Evolutionary conservation across 2,797 vertebrate species (phyloP).

Genomic region (Argentina silus): DNA sequence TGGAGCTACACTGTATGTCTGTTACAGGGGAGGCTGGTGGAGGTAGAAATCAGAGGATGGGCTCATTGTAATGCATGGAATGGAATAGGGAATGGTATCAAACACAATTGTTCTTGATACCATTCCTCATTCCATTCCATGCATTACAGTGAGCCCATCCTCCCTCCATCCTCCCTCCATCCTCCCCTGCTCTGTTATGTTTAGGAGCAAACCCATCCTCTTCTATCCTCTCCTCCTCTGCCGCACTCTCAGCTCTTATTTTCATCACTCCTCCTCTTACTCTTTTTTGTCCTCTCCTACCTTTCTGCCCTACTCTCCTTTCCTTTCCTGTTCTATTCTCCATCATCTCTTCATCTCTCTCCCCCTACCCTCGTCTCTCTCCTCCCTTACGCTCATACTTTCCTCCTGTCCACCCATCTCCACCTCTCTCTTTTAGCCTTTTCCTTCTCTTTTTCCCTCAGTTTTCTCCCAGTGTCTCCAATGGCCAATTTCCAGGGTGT

Average conservation of each 20-base stretch:
- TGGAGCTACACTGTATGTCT: background rate
- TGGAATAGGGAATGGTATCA: too few species aligned
- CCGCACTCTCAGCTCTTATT: background rate
- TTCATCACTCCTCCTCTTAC: slow-evolving; percentile 15
- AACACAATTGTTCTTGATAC: too few species aligned
- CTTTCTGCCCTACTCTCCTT: background rate
- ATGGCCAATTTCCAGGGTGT: slow-evolving; percentile 66
- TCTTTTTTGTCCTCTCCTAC: slow-evolving; percentile 41
- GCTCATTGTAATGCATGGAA: too few species aligned
- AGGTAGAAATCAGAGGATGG: too few species aligned
- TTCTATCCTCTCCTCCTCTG: background rate
- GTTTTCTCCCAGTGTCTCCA: slow-evolving; percentile 52
- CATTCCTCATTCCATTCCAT: too few species aligned
- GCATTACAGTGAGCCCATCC: too few species aligned
- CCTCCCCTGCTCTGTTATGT: too few species aligned
- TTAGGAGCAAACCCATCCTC: too few species aligned
- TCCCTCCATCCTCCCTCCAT: background rate
- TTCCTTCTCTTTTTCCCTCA: slow-evolving; percentile 16
- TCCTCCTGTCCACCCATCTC: background rate
- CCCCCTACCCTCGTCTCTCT: slow-evolving; percentile 51
- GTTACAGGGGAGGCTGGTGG: background rate
- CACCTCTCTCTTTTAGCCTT: background rate
- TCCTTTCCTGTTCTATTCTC: slow-evolving; percentile 4
- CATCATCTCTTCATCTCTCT: background rate
- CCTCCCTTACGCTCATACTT: slow-evolving; percentile 37